Base-by-base conservation (phyloP, 2,888 invertebrate genomes). In the Pardosa pseudoannulata region DNA sequence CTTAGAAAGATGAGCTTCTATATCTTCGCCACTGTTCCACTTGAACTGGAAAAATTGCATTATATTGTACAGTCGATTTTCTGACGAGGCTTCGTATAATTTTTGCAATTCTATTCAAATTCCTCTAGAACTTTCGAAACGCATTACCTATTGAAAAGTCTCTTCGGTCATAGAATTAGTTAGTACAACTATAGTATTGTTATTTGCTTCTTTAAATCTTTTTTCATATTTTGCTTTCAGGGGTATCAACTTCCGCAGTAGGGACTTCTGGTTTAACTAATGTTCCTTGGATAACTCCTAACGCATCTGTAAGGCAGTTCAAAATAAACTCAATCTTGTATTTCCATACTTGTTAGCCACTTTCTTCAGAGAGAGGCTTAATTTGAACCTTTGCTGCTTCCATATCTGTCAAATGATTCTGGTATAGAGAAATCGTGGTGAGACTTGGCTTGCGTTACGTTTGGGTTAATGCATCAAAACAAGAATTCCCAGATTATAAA, bases 11-110 rank as follows among this genome's bases (percentile, higher is more conserved):
- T 87, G 68, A 19, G 78, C 74, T 13, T 65, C 64, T 28, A 82
- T 70, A 39, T 50, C 41, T 5, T 82, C 71, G 19, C 64, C 23
- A 0, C 1, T 2, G 1, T 19, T 27, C 76, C 87, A 87, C 11
- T 73, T 79, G 19, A 32, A 68, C 23, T 68, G 72, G 64, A 87
- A 87, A 29, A 78, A 82, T 9, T 87, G 71, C n/a, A 82, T 7
- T 1, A 82, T 87, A 31, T 56, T 75, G 39, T 72, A 76, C 28
- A 87, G 23, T 32, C 76, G 76, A 13, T 75, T 73, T 13, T 87
- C 72, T 28, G 75, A 87, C 1, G 76, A 41, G 0, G 81, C 81
- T 67, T 85, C 85, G 39, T n/a, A 85, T 0, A 79, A 6, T 13
- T 73, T 79, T 46, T 65, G 50, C 1, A 85, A 13, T 29, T 78